Evolutionary conservation across 2,888 invertebrate genomes (phyloP).

Genomic region (Polydrusus tereticollis): DNA sequence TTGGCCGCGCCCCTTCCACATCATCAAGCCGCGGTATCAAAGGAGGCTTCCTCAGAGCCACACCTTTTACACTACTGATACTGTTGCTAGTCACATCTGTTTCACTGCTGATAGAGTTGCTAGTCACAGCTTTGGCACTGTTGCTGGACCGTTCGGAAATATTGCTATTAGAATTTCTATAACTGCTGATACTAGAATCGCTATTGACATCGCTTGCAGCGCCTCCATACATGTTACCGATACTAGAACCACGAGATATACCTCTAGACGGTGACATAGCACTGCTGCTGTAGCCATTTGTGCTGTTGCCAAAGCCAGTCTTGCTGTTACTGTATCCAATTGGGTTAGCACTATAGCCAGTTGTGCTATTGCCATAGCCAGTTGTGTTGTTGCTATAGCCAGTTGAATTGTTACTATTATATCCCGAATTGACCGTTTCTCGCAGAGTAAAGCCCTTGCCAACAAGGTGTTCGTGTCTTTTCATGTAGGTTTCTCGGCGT

Average conservation of each 20-base stretch:
- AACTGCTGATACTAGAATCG: neutral
- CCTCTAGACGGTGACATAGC: neutral
- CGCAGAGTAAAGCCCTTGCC: slow-evolving; percentile 56
- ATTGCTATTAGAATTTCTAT: neutral
- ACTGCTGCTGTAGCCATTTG: neutral
- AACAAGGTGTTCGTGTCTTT: slow-evolving; percentile 56
- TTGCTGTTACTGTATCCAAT: neutral
- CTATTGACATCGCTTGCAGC: neutral
- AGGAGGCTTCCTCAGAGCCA: slow-evolving; percentile 36
- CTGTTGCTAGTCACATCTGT: neutral
- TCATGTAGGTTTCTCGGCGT: slow-evolving; percentile 55
- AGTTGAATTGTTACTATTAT: slow-evolving; percentile 11
- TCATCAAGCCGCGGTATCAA: slow-evolving; percentile 41
- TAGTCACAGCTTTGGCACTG: neutral
- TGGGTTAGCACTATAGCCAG: neutral
- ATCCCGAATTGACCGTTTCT: slow-evolving; percentile 42
- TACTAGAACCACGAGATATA: neutral
- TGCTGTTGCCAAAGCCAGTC: neutral
- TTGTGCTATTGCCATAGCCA: neutral
- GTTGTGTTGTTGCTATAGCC: slow-evolving; percentile 19
- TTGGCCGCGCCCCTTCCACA: slow-evolving; percentile 5
- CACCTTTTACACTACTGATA: neutral
- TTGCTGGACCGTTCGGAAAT: neutral
- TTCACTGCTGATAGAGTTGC: neutral
- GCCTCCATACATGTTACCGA: neutral